Evolutionary conservation across 2,888 invertebrate genomes (phyloP), one percentile per base, ranked within the genome.

Genomic region (Troilus luridus): DNA sequence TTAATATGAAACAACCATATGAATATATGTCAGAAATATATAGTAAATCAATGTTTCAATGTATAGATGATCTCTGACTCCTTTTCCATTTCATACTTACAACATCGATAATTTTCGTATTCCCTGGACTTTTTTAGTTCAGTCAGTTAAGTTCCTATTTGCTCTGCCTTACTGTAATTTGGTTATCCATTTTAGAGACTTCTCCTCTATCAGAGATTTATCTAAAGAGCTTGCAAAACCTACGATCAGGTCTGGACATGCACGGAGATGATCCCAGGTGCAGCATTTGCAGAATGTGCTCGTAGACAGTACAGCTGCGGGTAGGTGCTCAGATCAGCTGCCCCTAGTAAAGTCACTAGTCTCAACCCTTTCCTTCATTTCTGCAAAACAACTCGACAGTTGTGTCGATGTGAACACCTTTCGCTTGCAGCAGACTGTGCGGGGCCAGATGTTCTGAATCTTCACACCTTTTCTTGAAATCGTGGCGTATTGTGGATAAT

Each of bases 351-450:
- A 85, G 85, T 85, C 85, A 85, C 85, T 77, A 56, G 21, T n/a
- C 56, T 85, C 85, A 85, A 85, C 85, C 85, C 85, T 85, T 85
- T 85, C 85, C 85, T 85, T 85, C 85, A 85, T 85, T 58, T 85
- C 85, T 21, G 85, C 85, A 85, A 85, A 85, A 85, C 85, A 85
- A 56, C 85, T 56, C 56, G 85, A 9, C 85, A 85, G 85, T 85
- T 85, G 85, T 85, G 56, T 58, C 85, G 56, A 14, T 1, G 56
- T 54, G 56, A 27, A 85, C 85, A 85, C 85, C 85, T 85, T 85
- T 85, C 85, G 56, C 24, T 85, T 56, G n/a, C 0, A 56, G 41
- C 72, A 77, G n/a, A 85, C 85, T 58, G 54, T 14, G 85, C 56
- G 56, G 85, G 85, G 58, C 41, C 85, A 85, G 85, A 85, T 85